These are phyloP conservation scores for Craseonycteris thonglongyai DNA, from an alignment of 2,113 vertebrate genomes.

Conservation along the genomic window DNA sequence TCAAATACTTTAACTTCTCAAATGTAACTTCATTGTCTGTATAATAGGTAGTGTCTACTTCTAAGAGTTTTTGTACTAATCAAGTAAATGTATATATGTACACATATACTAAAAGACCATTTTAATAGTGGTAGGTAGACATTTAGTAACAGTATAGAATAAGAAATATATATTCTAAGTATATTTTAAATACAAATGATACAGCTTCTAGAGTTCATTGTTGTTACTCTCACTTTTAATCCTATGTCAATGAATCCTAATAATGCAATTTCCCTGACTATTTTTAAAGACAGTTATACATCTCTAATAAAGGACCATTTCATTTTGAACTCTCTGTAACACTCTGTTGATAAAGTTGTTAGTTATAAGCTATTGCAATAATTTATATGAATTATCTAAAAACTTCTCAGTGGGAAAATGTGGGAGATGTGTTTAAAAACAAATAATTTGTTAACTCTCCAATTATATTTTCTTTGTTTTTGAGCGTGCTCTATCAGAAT, in stretches of 20 bases:
- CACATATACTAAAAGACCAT: not conserved
- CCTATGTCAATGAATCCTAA: not conserved
- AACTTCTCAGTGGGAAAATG: not conserved
- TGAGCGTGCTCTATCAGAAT: not conserved
- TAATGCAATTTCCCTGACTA: not conserved
- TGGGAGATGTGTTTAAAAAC: not conserved
- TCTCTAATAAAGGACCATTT: not conserved
- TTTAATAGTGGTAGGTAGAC: not conserved
- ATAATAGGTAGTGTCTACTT: not conserved
- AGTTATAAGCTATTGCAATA: not conserved
- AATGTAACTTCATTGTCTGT: not conserved
- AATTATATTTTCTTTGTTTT: not conserved
- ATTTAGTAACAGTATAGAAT: not conserved
- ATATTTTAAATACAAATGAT: not conserved
- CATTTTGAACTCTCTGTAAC: not conserved
- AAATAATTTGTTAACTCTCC: not conserved
- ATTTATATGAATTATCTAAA: not conserved
- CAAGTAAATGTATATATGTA: not conserved
- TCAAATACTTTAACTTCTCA: slow-evolving; percentile 12
- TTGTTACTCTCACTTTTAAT: not conserved
- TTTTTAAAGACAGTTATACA: not conserved
- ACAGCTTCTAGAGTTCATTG: not conserved
- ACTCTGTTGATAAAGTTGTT: not conserved
- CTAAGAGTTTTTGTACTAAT: not conserved
- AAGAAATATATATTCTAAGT: not conserved